Conservation (phyloP, 92 coral and sea anemone genomes). For the Pocillopora meandrina region DNA sequence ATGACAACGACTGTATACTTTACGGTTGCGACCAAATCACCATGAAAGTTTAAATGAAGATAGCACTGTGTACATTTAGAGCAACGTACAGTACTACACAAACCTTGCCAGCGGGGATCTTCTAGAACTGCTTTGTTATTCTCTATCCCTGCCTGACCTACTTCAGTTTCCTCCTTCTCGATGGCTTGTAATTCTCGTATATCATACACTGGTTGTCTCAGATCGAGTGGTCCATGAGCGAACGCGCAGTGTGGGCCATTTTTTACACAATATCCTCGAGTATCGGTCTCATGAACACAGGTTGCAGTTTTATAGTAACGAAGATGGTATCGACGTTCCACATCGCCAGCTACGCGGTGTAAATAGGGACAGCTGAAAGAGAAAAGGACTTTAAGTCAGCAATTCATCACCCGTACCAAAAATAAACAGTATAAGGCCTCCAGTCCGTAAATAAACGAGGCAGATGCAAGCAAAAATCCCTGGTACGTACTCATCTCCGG, state of each 20-base stretch:
- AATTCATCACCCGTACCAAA: conserved; percentile 39
- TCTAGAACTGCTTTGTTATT: conserved; percentile 93
- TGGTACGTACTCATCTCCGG: conserved; percentile 98
- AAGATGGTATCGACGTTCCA: conserved; percentile 99
- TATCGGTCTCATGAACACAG: conserved; percentile 99
- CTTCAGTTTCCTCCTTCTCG: conserved; percentile 95
- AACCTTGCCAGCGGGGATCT: conserved; percentile 99
- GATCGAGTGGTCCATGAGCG: conserved; percentile 99
- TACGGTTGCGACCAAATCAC: conserved; percentile 30
- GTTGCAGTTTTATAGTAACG: conserved; percentile 99
- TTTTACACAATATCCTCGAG: conserved; percentile 99
- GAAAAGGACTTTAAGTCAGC: conserved; percentile 46
- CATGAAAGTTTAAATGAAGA: conserved; percentile 35
- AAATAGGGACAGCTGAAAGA: conserved; percentile 96
- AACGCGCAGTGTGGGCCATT: conserved; percentile 99
- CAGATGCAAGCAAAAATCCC: conserved; percentile 33
- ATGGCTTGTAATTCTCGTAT: conserved; percentile 97
- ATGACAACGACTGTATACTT: conserved; percentile 10
- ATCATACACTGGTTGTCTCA: conserved; percentile 98
- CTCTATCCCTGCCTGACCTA: conserved; percentile 85
- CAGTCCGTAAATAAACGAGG: conserved; percentile 35
- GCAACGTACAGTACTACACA: conserved; percentile 63
- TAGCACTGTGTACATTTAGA: conserved; percentile 54
- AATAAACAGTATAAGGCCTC: conserved; percentile 35
- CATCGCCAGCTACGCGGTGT: conserved; percentile 99